phyloP scores from a whole-genome alignment of 2,888 invertebrate species.

The Odontocerum albicorne region DNA sequence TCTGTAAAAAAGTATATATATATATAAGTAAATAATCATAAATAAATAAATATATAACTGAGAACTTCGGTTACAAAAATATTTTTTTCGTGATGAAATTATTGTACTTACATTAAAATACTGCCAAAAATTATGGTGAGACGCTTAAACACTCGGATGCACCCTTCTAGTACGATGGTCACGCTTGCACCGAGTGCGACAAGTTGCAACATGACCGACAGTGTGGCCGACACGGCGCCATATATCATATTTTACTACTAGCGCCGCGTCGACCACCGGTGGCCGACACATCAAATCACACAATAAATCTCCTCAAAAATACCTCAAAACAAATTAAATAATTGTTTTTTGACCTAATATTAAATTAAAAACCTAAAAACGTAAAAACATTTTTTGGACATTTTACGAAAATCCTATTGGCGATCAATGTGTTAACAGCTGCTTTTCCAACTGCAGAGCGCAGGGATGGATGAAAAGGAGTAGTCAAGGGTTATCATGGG shows the following conservation, averaged over 20 bases:
- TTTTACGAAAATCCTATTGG: too few species aligned
- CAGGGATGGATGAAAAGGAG: too few species aligned
- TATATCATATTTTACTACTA: too few species aligned
- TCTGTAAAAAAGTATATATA: too few species aligned
- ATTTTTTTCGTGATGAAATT: not conserved
- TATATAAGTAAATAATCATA: not conserved
- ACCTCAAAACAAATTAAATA: not conserved
- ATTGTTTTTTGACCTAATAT: not conserved
- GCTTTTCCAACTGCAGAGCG: too few species aligned
- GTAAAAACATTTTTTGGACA: too few species aligned
- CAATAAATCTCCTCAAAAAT: not conserved
- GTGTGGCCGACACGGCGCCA: too few species aligned
- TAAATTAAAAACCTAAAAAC: not conserved
- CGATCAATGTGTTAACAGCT: not conserved
- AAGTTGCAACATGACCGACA: not conserved
- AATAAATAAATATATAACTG: not conserved
- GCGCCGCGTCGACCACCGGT: too few species aligned
- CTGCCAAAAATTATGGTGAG: not conserved
- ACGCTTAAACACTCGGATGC: not conserved
- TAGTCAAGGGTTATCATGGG: too few species aligned
- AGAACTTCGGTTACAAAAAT: not conserved
- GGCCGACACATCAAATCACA: not conserved
- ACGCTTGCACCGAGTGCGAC: not conserved
- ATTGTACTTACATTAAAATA: not conserved
- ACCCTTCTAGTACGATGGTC: not conserved